phyloP scores from a whole-genome alignment of 2,797 vertebrate genomes.

The Platyrinchus mystaceus region DNA sequence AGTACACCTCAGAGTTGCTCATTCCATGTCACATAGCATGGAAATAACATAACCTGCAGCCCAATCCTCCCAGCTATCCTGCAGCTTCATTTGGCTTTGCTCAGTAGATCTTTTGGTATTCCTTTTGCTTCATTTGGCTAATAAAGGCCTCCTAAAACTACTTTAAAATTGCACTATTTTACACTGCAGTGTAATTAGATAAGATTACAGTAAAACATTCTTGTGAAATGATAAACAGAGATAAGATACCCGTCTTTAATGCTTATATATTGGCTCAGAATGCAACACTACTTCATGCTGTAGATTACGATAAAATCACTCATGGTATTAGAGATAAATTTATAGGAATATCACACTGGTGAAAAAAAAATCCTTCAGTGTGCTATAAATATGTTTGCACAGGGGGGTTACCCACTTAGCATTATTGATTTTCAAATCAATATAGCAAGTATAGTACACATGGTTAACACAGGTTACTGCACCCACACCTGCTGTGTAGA shows the following conservation, averaged over 20 bases:
- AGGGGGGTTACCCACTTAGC: not conserved
- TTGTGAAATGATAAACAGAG: not conserved
- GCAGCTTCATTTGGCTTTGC: not conserved
- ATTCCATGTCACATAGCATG: not conserved
- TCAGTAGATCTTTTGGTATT: not conserved
- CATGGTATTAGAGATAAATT: not conserved
- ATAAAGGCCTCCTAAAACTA: not conserved
- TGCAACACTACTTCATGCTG: not conserved
- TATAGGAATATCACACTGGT: not conserved
- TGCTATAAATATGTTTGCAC: not conserved
- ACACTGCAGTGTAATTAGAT: not conserved
- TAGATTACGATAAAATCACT: not conserved
- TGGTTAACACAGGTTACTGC: not conserved
- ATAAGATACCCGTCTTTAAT: not conserved
- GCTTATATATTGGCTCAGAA: not conserved
- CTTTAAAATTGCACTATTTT: not conserved
- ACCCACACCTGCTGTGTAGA: not conserved
- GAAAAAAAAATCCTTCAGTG: not conserved
- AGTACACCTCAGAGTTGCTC: not conserved
- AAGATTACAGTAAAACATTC: not conserved
- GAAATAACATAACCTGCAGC: not conserved
- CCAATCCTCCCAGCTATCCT: not conserved
- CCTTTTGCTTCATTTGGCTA: not conserved
- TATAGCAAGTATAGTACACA: not conserved
- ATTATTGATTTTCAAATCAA: not conserved